A percentile compares a stretch with the other conserved stretches of the same genome.
Evolutionary conservation across 2,797 vertebrate genomes (phyloP).

Genomic region (Eptatretus atami): DNA sequence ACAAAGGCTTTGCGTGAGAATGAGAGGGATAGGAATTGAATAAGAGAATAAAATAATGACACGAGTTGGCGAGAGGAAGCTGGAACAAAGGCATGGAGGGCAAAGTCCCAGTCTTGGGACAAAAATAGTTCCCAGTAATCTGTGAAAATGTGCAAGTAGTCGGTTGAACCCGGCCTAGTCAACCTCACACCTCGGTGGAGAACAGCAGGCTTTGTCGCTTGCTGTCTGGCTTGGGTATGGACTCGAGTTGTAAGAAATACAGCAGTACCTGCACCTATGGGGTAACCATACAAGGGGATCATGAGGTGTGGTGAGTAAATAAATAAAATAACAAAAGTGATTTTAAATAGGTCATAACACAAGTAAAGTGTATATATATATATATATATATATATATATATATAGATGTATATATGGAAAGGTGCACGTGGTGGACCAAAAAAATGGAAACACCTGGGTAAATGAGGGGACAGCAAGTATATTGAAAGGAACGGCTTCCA

Average conservation of each 20-base stretch:
- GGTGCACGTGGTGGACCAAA: too few species aligned
- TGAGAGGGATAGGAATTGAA: too few species aligned
- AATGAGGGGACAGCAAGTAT: too few species aligned
- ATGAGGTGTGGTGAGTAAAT: too few species aligned
- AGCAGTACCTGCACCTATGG: slow-evolving; percentile 83
- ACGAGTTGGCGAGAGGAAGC: slow-evolving; percentile 10
- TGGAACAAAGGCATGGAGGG: slow-evolving; percentile 10
- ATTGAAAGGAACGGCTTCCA: too few species aligned
- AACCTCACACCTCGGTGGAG: slow-evolving; percentile 59
- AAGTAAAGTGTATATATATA: too few species aligned
- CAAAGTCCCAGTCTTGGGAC: slow-evolving; percentile 8
- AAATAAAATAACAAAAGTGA: too few species aligned
- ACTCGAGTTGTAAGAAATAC: slow-evolving; percentile 84
- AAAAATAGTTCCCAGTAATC: slow-evolving; percentile 11
- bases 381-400: too few species aligned
- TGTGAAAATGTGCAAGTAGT: slow-evolving; percentile 10
- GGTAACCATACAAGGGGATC: neutral
- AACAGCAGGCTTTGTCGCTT: slow-evolving; percentile 88
- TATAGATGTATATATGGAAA: too few species aligned
- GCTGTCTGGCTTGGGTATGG: slow-evolving; percentile 63
- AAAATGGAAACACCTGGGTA: too few species aligned
- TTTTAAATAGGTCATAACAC: too few species aligned
- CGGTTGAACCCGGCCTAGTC: slow-evolving; percentile 6
- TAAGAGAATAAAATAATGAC: slow-evolving; percentile 9
- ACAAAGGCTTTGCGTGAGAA: too few species aligned